Evolutionary conservation across 2,797 vertebrate species (phyloP).

Genomic region (Microctenopoma lineatum): DNA sequence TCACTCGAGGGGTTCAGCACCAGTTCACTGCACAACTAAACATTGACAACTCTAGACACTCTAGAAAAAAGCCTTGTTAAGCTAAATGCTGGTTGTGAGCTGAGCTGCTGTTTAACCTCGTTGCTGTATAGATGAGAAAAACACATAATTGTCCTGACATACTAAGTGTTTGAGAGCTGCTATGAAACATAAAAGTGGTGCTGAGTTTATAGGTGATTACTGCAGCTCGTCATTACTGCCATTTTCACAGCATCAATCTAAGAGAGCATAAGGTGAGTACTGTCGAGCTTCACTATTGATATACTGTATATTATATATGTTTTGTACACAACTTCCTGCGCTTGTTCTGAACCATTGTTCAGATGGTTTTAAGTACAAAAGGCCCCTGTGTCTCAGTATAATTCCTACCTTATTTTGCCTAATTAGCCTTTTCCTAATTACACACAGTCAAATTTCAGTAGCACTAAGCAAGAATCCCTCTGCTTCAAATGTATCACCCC

Average conservation of each 20-base stretch:
- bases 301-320: neutral
- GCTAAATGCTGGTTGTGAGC: slow-evolving; percentile 44
- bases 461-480: slow-evolving; percentile 35
- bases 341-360: slow-evolving; percentile 13
- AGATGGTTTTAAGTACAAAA: slow-evolving; percentile 42
- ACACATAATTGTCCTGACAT: slow-evolving; percentile 19
- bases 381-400: slow-evolving; percentile 28
- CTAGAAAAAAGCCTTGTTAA: slow-evolving; percentile 48
- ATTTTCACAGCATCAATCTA: slow-evolving; percentile 1
- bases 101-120: slow-evolving; percentile 39
- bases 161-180: slow-evolving; percentile 14
- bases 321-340: neutral
- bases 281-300: neutral
- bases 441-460: slow-evolving; percentile 27
- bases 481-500: slow-evolving; percentile 48
- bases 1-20: slow-evolving; percentile 50
- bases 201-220: neutral
- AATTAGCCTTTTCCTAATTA: slow-evolving; percentile 53
- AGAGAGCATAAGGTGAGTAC: slow-evolving; percentile 3
- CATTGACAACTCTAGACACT: slow-evolving; percentile 40
- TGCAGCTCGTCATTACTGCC: neutral
- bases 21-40: slow-evolving; percentile 48
- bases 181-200: neutral
- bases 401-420: slow-evolving; percentile 47
- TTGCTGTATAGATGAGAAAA: slow-evolving; percentile 19